phyloP scores from a whole-genome alignment of 1,140 invertebrate species.

The Pinna nobilis region DNA sequence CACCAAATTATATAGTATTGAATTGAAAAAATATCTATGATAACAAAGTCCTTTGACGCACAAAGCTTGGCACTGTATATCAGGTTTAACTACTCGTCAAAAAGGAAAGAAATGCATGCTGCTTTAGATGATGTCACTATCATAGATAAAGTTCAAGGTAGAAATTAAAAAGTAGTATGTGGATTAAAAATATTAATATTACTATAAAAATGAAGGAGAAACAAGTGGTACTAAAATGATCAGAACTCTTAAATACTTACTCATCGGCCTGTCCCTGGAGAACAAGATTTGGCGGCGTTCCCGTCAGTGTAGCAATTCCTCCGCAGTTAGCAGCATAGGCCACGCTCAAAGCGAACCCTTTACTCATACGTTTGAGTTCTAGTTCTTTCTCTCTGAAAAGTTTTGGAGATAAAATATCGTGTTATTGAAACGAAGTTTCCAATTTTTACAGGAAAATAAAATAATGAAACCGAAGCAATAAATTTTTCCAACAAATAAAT shows the following conservation, averaged over 20 bases:
- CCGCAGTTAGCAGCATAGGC: conserved; percentile 86
- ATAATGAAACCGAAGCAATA: no score
- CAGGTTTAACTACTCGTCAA: no score
- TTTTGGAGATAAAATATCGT: no score
- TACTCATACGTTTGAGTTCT: conserved; percentile 18
- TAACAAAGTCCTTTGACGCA: no score
- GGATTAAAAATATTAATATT: not conserved
- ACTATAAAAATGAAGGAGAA: no score
- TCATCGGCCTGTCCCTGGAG: conserved; percentile 85
- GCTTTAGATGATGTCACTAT: not conserved
- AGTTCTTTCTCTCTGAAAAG: conserved; percentile 3
- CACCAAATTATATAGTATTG: no score
- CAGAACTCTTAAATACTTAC: conserved; percentile 67
- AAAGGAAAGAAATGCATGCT: no score
- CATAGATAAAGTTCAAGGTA: not conserved
- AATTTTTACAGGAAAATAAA: no score
- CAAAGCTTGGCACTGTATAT: no score
- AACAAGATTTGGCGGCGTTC: conserved; percentile 90
- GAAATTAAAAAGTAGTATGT: not conserved
- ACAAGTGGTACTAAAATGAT: not conserved
- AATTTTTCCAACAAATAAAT: no score
- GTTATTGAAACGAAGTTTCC: no score
- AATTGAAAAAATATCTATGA: no score
- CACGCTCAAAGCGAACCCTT: conserved; percentile 76
- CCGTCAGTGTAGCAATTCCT: conserved; percentile 88